These are phyloP conservation scores for Actinia tenebrosa DNA, from an alignment of 64 coral and sea anemone genomes.

Conservation along the genomic window DNA sequence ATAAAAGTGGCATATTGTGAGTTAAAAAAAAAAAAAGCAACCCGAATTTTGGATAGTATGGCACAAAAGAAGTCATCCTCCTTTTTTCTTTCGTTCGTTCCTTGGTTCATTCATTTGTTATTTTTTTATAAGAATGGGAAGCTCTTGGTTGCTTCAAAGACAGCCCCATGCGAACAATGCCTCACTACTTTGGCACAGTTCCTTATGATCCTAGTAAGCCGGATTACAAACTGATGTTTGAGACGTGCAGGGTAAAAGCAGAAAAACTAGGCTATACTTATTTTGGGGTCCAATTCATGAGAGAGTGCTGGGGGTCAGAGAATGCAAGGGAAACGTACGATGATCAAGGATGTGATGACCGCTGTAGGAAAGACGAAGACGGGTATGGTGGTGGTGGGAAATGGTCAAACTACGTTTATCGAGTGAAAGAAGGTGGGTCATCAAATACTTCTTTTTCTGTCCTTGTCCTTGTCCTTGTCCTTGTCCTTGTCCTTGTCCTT, in stretches of 20 bases:
- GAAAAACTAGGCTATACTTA: neutral
- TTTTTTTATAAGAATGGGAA: conserved; percentile 1
- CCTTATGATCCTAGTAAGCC: neutral
- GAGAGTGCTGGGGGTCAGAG: conserved; percentile 1
- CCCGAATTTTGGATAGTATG: no score
- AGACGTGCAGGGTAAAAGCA: neutral
- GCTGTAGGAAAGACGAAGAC: neutral
- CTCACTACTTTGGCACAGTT: neutral
- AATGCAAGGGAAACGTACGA: conserved; percentile 7
- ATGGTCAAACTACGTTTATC: conserved; percentile 6
- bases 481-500: no score
- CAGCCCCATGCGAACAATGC: neutral
- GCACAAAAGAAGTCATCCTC: no score
- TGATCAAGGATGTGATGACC: neutral
- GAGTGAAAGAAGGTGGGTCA: neutral
- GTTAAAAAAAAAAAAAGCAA: no score
- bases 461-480: no score
- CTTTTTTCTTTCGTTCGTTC: no score
- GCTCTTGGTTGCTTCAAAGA: conserved; percentile 14
- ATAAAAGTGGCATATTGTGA: no score
- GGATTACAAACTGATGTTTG: neutral
- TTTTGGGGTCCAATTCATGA: neutral
- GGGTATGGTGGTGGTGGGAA: neutral
- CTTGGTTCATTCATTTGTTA: neutral
- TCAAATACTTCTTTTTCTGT: neutral